Evolutionary conservation across 2,113 vertebrate genomes (phyloP).

Genomic region (Elgaria multicarinata): DNA sequence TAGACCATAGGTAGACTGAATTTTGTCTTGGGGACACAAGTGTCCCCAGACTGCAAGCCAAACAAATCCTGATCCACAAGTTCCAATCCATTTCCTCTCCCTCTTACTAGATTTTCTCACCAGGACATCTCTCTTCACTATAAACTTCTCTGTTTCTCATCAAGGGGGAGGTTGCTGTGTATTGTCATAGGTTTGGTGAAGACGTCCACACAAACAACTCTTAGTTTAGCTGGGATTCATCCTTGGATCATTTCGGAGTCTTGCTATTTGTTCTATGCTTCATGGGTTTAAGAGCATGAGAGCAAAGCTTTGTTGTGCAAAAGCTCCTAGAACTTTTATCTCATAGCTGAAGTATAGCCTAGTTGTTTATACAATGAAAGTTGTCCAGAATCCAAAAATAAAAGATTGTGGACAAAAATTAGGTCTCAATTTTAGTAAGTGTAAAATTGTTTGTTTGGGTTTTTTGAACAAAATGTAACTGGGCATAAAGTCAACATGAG

Average conservation of each 20-base stretch:
- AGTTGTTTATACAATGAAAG: conserved; percentile 13
- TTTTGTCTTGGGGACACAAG: not conserved
- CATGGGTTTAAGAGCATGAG: not conserved
- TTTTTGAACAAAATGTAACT: not conserved
- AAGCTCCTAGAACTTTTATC: not conserved
- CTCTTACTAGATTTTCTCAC: not conserved
- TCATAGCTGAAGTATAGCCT: not conserved
- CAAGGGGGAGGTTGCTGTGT: not conserved
- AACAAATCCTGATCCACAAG: not conserved
- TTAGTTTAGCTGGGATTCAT: not conserved
- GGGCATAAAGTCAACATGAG: not conserved
- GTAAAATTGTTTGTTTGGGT: not conserved
- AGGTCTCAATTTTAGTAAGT: not conserved
- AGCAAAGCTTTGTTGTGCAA: not conserved
- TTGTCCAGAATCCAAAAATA: conserved; percentile 7
- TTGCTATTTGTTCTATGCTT: not conserved
- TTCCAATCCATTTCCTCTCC: not conserved
- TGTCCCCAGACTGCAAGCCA: not conserved
- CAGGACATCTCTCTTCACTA: not conserved
- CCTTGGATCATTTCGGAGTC: not conserved
- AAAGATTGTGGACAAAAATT: conserved; percentile 11
- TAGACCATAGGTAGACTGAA: not conserved
- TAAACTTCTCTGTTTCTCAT: not conserved
- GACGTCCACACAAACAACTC: not conserved
- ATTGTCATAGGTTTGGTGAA: not conserved